phyloP scores from a whole-genome alignment of 64 coral and sea anemone species.

The Stichodactyla helianthus region DNA sequence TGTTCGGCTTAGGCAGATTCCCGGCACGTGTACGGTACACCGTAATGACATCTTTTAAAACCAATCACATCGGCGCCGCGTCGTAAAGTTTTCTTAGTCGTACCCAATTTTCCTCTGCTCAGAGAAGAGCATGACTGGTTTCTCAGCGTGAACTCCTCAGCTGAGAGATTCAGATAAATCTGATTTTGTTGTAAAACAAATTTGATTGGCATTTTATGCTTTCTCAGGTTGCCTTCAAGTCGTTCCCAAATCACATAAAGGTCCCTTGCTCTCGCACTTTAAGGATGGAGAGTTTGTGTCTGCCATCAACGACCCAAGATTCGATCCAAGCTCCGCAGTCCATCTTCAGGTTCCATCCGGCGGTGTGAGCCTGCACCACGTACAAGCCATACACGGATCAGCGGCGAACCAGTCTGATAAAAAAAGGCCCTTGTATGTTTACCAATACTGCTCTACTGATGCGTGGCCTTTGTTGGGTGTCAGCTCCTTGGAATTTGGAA shows the following conservation, averaged over 20 bases:
- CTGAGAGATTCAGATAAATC: too few species aligned
- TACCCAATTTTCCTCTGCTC: background rate
- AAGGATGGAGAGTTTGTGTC: conserved; percentile 34
- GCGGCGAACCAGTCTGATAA: background rate
- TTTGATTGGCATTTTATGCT: background rate
- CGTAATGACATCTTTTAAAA: too few species aligned
- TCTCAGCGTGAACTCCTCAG: too few species aligned
- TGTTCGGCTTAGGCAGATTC: too few species aligned
- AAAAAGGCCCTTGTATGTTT: conserved; percentile 20
- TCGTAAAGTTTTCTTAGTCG: background rate
- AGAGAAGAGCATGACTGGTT: too few species aligned
- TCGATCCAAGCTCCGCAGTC: conserved; percentile 29
- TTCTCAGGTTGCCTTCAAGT: conserved; percentile 52
- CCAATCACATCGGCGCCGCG: too few species aligned
- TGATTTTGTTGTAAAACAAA: too few species aligned
- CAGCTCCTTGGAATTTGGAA: conserved; percentile 24
- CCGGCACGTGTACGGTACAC: too few species aligned
- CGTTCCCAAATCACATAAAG: conserved; percentile 34
- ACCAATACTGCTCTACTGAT: conserved; percentile 38
- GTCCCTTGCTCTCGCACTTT: conserved; percentile 41
- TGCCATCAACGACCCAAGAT: conserved; percentile 31
- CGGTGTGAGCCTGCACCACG: conserved; percentile 31
- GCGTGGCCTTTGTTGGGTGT: conserved; percentile 39
- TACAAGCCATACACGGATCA: conserved; percentile 33
- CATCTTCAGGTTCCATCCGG: conserved; percentile 45